A percentile compares a stretch with the other conserved stretches of the same genome.
Conservation (phyloP, 2,888 invertebrate genomes). For the Hedya salicella region DNA sequence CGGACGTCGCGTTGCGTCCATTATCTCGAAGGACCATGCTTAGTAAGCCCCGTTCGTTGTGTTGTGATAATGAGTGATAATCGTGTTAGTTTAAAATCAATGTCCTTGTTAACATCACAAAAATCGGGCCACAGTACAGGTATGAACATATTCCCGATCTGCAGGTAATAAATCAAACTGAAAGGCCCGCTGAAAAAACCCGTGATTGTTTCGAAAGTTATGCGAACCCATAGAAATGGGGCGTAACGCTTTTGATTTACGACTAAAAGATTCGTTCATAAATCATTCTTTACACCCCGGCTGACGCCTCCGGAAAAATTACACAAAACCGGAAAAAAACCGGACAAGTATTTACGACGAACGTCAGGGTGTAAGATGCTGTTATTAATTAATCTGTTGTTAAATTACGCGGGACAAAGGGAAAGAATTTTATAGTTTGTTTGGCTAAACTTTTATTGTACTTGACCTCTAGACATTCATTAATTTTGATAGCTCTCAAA, state of each 20-base stretch:
- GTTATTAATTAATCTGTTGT: conserved; percentile 66
- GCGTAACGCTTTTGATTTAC: conserved; percentile 75
- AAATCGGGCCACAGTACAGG: not conserved
- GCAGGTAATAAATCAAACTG: conserved; percentile 47
- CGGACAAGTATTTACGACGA: conserved; percentile 63
- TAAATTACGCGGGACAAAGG: conserved; percentile 57
- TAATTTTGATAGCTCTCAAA: too few relatives aligned
- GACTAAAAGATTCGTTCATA: conserved; percentile 77
- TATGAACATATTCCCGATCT: conserved; percentile 45
- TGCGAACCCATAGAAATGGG: conserved; percentile 52
- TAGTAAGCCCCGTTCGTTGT: too few relatives aligned
- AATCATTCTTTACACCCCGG: conserved; percentile 64
- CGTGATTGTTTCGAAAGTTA: conserved; percentile 63
- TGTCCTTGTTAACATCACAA: too few relatives aligned
- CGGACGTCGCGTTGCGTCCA: too few relatives aligned
- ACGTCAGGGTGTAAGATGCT: conserved; percentile 51
- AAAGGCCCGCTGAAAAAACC: conserved; percentile 47
- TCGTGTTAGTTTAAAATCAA: too few relatives aligned
- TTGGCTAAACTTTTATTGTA: not conserved
- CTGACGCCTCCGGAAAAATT: conserved; percentile 63
- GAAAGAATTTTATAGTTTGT: conserved; percentile 38
- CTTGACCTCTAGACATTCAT: not conserved
- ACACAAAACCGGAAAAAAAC: conserved; percentile 51
- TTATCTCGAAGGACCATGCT: too few relatives aligned
- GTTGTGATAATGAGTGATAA: too few relatives aligned